Evolutionary conservation across 2,888 invertebrate genomes (phyloP).

Genomic region (Diachrysia chrysitis): DNA sequence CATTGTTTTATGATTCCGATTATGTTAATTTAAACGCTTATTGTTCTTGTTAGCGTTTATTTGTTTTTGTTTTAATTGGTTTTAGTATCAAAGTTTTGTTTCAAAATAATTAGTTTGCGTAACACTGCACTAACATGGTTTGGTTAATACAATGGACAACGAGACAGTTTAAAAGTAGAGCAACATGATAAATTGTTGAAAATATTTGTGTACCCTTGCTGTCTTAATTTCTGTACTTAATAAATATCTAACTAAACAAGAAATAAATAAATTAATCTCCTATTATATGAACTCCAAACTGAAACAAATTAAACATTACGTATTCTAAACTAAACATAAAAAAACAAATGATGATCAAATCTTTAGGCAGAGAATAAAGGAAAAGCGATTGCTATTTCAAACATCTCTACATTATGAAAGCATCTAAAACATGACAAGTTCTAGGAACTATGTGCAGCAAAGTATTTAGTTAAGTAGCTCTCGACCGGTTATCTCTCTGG

Average conservation of each 20-base stretch:
- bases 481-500: constrained; percentile 38
- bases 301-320: background rate
- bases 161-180: constrained; percentile 2
- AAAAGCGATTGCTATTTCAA: background rate
- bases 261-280: background rate
- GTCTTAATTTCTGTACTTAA: background rate
- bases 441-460: constrained; percentile 18
- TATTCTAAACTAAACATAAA: background rate
- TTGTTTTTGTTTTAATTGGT: constrained; percentile 43
- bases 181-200: background rate
- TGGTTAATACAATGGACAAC: constrained; percentile 8
- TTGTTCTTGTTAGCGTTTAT: constrained; percentile 47
- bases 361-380: background rate
- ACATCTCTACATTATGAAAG: background rate
- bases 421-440: constrained; percentile 2
- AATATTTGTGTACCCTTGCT: background rate
- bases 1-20: constrained; percentile 62
- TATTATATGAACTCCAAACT: background rate
- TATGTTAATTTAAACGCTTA: constrained; percentile 52
- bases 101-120: constrained; percentile 22
- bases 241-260: background rate
- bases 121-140: constrained; percentile 9
- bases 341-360: background rate
- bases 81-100: constrained; percentile 26
- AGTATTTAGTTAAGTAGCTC: constrained; percentile 53